Evolutionary conservation across 1,140 invertebrate genomes (phyloP).

Genomic region (Drosophila orosa): DNA sequence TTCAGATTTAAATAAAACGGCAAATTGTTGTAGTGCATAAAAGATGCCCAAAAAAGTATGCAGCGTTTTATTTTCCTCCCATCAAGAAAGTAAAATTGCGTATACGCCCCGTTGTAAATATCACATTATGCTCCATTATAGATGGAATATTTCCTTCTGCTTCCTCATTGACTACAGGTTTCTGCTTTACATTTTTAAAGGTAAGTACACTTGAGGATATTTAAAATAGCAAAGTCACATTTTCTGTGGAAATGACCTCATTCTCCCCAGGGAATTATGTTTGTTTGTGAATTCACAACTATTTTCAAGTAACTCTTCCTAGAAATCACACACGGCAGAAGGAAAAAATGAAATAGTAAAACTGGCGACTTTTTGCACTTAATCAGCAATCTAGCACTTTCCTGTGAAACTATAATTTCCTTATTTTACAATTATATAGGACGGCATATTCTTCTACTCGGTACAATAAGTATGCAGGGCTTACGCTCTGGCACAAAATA

Average conservation of each 20-base stretch:
- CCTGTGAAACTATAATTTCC: not conserved
- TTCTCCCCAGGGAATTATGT: not conserved
- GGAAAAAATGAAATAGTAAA: not conserved
- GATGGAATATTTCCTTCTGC: not conserved
- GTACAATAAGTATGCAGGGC: conserved; percentile 3
- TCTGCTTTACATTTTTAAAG: not conserved
- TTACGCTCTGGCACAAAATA: conserved; percentile 10
- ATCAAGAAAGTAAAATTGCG: not conserved
- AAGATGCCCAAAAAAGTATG: conserved; percentile 30
- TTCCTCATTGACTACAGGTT: not conserved
- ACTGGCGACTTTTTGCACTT: not conserved
- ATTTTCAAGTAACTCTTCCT: not conserved
- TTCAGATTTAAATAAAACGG: conserved; percentile 48
- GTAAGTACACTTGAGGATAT: not conserved
- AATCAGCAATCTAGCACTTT: not conserved
- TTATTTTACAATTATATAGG: not conserved
- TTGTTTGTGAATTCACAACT: not conserved
- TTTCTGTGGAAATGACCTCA: not conserved
- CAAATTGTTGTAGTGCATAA: conserved; percentile 23
- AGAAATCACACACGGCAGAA: not conserved
- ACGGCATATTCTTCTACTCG: not conserved
- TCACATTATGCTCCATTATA: conserved; percentile 4
- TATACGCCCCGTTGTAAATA: conserved; percentile 11
- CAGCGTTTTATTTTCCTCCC: conserved; percentile 2
- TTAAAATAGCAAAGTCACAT: not conserved